phyloP scores from a whole-genome alignment of 2,797 vertebrate species.

The Myripristis murdjan region DNA sequence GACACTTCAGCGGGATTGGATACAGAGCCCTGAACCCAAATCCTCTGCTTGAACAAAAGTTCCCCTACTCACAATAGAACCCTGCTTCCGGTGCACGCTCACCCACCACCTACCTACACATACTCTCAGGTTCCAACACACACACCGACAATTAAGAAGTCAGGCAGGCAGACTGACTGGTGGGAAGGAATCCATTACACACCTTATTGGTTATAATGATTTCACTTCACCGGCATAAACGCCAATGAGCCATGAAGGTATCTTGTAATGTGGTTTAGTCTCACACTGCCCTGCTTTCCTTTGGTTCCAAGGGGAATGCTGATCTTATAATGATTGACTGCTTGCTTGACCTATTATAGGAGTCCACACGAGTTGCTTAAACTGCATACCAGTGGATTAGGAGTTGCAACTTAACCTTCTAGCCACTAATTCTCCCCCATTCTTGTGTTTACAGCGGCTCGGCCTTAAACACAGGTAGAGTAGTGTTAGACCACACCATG shows the following conservation, averaged over 20 bases:
- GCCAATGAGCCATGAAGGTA: slow-evolving; percentile 85
- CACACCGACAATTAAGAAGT: slow-evolving; percentile 82
- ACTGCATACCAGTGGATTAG: slow-evolving; percentile 29
- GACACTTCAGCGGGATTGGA: slow-evolving; percentile 43
- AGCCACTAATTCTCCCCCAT: too few species aligned
- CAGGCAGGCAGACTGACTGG: slow-evolving; percentile 76
- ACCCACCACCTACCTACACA: slow-evolving; percentile 31
- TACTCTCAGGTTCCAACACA: slow-evolving; percentile 61
- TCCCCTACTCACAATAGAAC: slow-evolving; percentile 60
- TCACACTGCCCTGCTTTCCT: slow-evolving; percentile 70
- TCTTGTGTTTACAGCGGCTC: slow-evolving; percentile 16
- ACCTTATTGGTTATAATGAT: slow-evolving; percentile 89
- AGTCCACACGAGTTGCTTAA: slow-evolving; percentile 27
- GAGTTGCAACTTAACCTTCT: slow-evolving; percentile 12
- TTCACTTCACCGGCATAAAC: slow-evolving; percentile 83
- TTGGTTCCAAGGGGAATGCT: slow-evolving; percentile 81
- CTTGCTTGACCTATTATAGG: slow-evolving; percentile 33
- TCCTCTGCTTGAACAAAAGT: slow-evolving; percentile 44
- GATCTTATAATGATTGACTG: slow-evolving; percentile 70
- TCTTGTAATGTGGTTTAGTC: slow-evolving; percentile 82
- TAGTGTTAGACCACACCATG: slow-evolving; percentile 8
- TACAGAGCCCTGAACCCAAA: slow-evolving; percentile 20
- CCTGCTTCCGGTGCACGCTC: slow-evolving; percentile 16
- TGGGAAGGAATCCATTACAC: slow-evolving; percentile 88
- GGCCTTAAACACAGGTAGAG: slow-evolving; percentile 24